phyloP scores from a whole-genome alignment of 2,797 vertebrate species.

The Siniperca obscura region DNA sequence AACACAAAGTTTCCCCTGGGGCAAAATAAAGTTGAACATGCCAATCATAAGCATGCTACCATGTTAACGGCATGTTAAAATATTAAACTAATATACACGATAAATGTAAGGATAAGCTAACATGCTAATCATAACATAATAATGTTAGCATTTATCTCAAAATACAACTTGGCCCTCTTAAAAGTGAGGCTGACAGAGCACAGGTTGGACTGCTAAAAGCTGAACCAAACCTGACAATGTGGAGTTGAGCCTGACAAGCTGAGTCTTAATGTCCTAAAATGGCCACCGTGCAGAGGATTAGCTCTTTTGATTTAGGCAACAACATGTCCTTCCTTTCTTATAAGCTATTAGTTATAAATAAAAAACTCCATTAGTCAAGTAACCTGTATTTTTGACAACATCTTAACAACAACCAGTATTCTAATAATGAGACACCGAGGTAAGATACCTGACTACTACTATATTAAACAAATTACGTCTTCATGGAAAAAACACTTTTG shows the following conservation, averaged over 20 bases:
- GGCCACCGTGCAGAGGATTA: conserved; percentile 22
- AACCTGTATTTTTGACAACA: background rate
- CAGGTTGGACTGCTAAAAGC: too few relatives aligned
- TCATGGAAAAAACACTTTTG: background rate
- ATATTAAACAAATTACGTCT: background rate
- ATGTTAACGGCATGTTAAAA: too few relatives aligned
- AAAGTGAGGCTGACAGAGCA: conserved; percentile 18
- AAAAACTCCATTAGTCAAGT: background rate
- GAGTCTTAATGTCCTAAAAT: background rate
- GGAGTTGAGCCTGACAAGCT: too few relatives aligned
- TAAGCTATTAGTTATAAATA: too few relatives aligned
- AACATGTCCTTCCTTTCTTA: background rate
- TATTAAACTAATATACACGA: too few relatives aligned
- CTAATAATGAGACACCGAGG: background rate
- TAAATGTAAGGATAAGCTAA: too few relatives aligned
- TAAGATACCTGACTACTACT: background rate
- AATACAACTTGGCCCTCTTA: conserved; percentile 35
- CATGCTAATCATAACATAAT: too few relatives aligned
- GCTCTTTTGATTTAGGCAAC: conserved; percentile 27
- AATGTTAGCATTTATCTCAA: conserved; percentile 5
- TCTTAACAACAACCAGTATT: background rate
- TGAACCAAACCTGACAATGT: too few relatives aligned
- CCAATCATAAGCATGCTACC: background rate
- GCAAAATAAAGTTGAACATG: too few relatives aligned
- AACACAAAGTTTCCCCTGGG: too few relatives aligned